Evolutionary conservation across 92 coral and sea anemone species (phyloP), one percentile per base, ranked within the genome.

Genomic region (Heliopora coerulea): DNA sequence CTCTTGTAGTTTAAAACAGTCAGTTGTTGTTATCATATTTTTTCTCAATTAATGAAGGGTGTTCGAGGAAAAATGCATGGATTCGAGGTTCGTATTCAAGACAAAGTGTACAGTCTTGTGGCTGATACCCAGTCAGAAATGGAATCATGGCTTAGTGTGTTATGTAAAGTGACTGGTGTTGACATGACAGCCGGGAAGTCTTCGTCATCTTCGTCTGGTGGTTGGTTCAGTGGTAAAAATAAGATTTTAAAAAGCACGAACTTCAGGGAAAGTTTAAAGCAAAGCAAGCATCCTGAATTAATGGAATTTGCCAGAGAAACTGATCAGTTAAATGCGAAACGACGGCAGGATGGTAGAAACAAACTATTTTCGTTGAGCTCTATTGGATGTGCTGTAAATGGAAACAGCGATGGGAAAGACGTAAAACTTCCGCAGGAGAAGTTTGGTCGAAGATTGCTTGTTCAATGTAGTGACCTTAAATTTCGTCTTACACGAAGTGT

Each of bases 41-140:
- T 10, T 7, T 25, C 2, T 61, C 54, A 11, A 54, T 74, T 33
- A 59, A 48, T 68, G 11, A 83, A 95, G 99, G 99, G 99, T 15
- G 91, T 95, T 42, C 88, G 87, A 65, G 96, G 99, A 37, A 84
- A 91, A 56, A 95, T 95, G 99, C 89, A 95, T 54, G 99, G 99
- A 1, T 95, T 95, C 80, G 99, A 95, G 62, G 85, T 95, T 25
- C 99, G 91, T 68, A 86, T 95, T 34, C 99, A 95, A 65, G 99
- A 95, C 88, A 95, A 95, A 56, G 67, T 86, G 5, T 95, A 95
- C 85, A 88, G 96, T 65, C 74, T 95, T 27, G 82, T 95, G 3
- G 99, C 99, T 3, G 99, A 95, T 78, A 95, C 95, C 58, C 99
- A 95, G 49, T 80, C 88, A 3, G 96, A 95, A 28, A 95, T 95